Evolutionary conservation across 2,797 vertebrate genomes (phyloP).

Genomic region (Mus spretus): DNA sequence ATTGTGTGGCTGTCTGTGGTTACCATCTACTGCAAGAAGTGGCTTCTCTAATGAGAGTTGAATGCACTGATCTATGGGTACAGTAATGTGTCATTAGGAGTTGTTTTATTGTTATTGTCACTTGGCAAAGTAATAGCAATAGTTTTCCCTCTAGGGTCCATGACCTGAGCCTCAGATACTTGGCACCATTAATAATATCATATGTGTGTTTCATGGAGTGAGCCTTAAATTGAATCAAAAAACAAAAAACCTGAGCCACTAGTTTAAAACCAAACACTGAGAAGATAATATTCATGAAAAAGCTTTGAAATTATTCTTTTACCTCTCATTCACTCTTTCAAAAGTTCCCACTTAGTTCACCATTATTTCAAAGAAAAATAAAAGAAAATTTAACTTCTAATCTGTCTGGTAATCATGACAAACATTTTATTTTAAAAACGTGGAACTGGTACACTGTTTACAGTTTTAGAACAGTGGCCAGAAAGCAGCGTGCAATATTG

Average conservation of each 20-base stretch:
- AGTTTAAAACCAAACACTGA: not conserved
- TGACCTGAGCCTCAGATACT: not conserved
- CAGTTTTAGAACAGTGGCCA: not conserved
- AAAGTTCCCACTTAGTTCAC: not conserved
- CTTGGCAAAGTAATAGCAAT: not conserved
- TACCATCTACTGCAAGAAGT: not conserved
- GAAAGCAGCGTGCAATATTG: accelerated
- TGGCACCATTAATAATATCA: not conserved
- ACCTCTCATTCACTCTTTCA: not conserved
- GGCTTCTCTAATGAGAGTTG: not conserved
- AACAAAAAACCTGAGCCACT: not conserved
- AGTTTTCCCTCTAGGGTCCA: not conserved
- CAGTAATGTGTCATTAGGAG: too few species aligned
- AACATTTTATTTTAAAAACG: not conserved
- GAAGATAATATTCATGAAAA: not conserved
- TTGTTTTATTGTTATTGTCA: not conserved
- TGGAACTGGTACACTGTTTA: not conserved
- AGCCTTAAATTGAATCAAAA: not conserved
- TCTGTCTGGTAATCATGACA: not conserved
- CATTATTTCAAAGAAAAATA: constrained; percentile 16
- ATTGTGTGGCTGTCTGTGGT: not conserved
- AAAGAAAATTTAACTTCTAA: not conserved
- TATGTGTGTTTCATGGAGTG: not conserved
- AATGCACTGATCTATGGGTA: not conserved
- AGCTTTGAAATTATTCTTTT: not conserved